Base-by-base conservation (phyloP, 2,797 vertebrate genomes). In the Numenius phaeopus region DNA sequence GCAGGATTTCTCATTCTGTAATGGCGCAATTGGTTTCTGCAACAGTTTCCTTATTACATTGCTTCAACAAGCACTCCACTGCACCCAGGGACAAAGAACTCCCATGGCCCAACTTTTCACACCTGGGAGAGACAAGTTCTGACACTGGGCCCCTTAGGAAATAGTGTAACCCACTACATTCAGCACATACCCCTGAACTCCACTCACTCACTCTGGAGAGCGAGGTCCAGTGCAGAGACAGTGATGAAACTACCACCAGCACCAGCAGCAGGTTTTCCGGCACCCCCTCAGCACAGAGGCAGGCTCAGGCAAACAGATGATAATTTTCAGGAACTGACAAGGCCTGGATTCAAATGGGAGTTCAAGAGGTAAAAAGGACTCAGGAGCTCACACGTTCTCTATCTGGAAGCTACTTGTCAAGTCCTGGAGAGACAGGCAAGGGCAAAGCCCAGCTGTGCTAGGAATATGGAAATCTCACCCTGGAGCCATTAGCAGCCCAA, bases 401-500 rank as follows among this genome's bases (percentile, higher is more conserved):
- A 58, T 93, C 66, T 95, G 86, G 83, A 95, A 94, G 46, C 72
- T 87, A 94, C 94, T 94, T 96, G 62, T 96, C 92, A 95, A 55
- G 61, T 72, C 69, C 50, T 83, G 42, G 30, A 82, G 32, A 62
- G 58, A 57, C 65, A 92, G 27, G 50, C 49, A 91, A 90, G 78
- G 80, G 85, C 87, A 96, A 96, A 93, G 40, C 69, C 89, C 92
- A 94, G 76, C 79, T 91, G 94, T 65, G 46, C 54, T 76, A 69
- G 40, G 58, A 58, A 83, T 32, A 62, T 16, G 34, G 84, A 81
- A 95, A 39, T 37, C 50, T 76, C 72, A 87, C 18, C 82, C 72
- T 83, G 57, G 22, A 96, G 50, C 47, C 65, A 55, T 55, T 75
- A 91, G 62, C 34, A 92, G 81, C 26, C 84, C 11, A 12, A 94